These are phyloP conservation scores for Cinclus cinclus DNA, from an alignment of 2,113 vertebrate species.

Conservation along the genomic window DNA sequence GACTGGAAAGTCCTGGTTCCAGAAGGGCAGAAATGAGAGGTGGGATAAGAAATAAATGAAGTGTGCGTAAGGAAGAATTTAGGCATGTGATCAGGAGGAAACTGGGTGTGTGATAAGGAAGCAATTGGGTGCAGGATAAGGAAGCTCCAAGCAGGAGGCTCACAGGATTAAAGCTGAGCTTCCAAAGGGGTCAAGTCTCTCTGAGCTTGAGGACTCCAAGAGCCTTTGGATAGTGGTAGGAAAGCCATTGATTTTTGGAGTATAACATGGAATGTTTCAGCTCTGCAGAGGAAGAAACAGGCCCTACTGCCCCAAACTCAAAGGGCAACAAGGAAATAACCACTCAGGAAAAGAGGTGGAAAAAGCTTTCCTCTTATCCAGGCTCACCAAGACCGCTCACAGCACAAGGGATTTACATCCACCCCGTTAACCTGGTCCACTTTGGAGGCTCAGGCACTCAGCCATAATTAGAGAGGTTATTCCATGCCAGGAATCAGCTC, in stretches of 20 bases:
- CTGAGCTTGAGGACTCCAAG: background rate
- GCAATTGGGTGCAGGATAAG: background rate
- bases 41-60: too few relatives aligned
- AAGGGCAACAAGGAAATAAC: background rate
- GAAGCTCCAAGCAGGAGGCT: background rate
- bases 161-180: background rate
- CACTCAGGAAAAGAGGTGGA: background rate
- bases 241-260: background rate
- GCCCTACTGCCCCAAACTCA: background rate
- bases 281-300: background rate
- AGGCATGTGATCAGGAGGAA: background rate
- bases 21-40: background rate
- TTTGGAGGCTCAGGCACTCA: background rate
- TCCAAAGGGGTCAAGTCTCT: background rate
- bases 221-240: background rate
- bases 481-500: background rate
- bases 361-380: background rate
- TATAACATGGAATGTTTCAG: background rate
- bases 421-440: background rate
- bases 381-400: rapidly evolving
- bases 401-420: background rate
- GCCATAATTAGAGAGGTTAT: background rate
- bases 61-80: background rate
- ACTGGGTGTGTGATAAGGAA: background rate
- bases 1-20: background rate